phyloP scores from a whole-genome alignment of 2,888 invertebrate species.

The Athalia cordata region DNA sequence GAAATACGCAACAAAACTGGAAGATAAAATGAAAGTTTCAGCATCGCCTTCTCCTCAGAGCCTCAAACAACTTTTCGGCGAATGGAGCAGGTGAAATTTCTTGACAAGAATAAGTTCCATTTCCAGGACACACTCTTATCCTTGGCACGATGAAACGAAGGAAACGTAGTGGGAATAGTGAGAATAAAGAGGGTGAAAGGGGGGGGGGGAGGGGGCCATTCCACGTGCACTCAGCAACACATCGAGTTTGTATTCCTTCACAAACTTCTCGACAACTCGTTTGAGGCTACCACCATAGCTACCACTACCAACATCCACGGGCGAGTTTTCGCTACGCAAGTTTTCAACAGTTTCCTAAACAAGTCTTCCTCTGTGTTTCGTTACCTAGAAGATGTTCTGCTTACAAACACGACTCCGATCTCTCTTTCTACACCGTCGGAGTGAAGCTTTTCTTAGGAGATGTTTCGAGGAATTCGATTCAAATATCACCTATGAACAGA shows the following conservation, averaged over 20 bases:
- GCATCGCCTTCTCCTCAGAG: neutral
- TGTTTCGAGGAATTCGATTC: no score
- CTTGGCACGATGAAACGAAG: constrained; percentile 41
- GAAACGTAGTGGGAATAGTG: constrained; percentile 30
- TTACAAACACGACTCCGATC: constrained; percentile 37
- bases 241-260: constrained; percentile 64
- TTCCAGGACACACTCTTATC: constrained; percentile 50
- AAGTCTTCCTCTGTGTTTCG: constrained; percentile 48
- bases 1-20: constrained; percentile 7
- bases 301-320: constrained; percentile 33
- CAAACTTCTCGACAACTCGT: constrained; percentile 66
- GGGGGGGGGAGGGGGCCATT: constrained; percentile 46
- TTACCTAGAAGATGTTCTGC: constrained; percentile 43
- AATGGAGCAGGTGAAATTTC: constrained; percentile 58
- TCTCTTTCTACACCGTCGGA: constrained; percentile 17
- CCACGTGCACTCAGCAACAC: constrained; percentile 51
- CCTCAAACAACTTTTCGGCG: constrained; percentile 25
- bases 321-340: constrained; percentile 41
- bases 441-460: neutral
- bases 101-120: constrained; percentile 59
- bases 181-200: constrained; percentile 32
- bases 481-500: no score
- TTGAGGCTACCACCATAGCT: constrained; percentile 58
- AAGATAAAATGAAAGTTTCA: constrained; percentile 40
- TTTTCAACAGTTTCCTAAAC: constrained; percentile 46